Percentiles rank a stretch among this genome's conserved stretches.
Conservation (phyloP, 2,888 invertebrate species). For the Leucophenga maculata region DNA sequence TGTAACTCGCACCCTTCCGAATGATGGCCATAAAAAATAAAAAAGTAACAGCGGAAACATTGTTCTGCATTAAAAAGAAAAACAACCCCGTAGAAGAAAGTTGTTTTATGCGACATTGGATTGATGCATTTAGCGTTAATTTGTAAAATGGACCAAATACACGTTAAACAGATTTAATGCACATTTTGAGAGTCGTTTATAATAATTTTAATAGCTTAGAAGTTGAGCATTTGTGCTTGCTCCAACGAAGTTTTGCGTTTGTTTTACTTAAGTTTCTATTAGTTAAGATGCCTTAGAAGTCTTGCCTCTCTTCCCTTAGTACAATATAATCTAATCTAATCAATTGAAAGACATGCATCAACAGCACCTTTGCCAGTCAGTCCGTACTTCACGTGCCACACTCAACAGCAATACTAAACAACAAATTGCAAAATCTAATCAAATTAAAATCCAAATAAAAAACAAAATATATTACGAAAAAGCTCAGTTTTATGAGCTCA, state of each 20-base stretch:
- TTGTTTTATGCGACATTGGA: neutral
- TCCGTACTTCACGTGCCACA: neutral
- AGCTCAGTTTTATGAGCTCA: slow-evolving; percentile 55
- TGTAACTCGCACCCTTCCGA: slow-evolving; percentile 24
- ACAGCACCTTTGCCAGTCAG: neutral
- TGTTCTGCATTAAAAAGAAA: neutral
- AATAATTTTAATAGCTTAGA: neutral
- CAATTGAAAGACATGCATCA: neutral
- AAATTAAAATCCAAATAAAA: slow-evolving; percentile 63
- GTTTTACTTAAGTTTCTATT: too few relatives aligned
- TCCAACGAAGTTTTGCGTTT: too few relatives aligned
- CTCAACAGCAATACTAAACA: slow-evolving; percentile 2
- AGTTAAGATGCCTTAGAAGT: too few relatives aligned
- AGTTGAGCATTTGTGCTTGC: too few relatives aligned
- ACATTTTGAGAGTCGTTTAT: neutral
- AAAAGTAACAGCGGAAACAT: neutral
- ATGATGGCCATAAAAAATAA: too few relatives aligned
- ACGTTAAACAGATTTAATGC: neutral
- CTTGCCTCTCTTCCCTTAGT: too few relatives aligned
- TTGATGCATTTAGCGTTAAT: slow-evolving; percentile 12
- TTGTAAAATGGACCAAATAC: neutral
- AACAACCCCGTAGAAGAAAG: neutral
- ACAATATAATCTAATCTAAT: neutral
- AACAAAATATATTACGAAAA: slow-evolving; percentile 35
- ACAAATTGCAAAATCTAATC: slow-evolving; percentile 51